These are phyloP conservation scores for Sebastes itinus DNA, from an alignment of 2,797 vertebrate genomes.

Conservation along the genomic window DNA sequence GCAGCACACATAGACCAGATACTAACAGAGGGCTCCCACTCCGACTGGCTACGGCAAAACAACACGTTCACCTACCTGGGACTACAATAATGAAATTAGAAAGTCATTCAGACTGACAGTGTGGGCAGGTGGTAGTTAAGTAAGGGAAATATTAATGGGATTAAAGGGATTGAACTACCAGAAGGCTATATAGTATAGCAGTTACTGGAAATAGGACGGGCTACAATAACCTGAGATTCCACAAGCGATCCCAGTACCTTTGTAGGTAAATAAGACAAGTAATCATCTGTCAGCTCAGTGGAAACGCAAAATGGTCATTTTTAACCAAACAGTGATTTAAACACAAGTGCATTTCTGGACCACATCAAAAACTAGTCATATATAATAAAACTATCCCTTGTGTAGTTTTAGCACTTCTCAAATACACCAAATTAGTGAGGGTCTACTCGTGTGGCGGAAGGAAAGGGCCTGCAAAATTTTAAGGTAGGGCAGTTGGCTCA, in stretches of 20 bases:
- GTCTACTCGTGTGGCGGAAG: too few relatives aligned
- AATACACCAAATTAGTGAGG: too few relatives aligned
- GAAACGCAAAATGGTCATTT: not conserved
- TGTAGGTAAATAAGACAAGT: not conserved
- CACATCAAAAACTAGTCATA: too few relatives aligned
- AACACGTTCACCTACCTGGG: not conserved
- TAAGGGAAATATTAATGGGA: not conserved
- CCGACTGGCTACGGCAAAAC: not conserved
- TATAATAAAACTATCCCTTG: too few relatives aligned
- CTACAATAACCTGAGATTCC: not conserved
- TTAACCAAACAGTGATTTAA: not conserved
- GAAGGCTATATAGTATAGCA: not conserved
- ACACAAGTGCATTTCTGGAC: not conserved
- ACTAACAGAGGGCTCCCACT: not conserved
- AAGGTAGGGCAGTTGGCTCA: not conserved
- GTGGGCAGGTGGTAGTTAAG: not conserved
- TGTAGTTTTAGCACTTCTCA: too few relatives aligned
- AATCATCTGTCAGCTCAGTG: not conserved
- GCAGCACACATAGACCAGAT: not conserved
- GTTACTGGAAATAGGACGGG: not conserved
- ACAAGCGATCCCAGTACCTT: not conserved
- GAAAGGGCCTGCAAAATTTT: not conserved
- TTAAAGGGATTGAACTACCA: not conserved
- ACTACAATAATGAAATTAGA: not conserved
- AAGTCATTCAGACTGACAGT: not conserved